Percentiles rank a stretch among this genome's conserved stretches.
phyloP scores from a whole-genome alignment of 2,888 invertebrate species.

The Erannis defoliaria region DNA sequence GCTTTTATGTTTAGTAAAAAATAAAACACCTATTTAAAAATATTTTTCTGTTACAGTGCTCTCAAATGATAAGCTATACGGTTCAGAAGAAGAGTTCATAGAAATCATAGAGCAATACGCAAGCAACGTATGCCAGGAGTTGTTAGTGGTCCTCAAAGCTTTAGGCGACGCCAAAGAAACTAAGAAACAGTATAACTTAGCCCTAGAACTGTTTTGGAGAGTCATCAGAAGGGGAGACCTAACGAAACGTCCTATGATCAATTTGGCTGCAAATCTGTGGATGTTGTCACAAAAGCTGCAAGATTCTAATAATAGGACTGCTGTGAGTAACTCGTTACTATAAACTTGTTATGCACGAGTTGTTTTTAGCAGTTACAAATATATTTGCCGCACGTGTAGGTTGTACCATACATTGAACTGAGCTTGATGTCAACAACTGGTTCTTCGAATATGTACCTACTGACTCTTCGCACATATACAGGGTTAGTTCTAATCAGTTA shows the following conservation, averaged over 20 bases:
- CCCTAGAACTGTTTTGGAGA: slow-evolving; percentile 91
- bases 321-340: slow-evolving; percentile 57
- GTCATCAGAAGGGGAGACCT: slow-evolving; percentile 89
- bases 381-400: too few species aligned
- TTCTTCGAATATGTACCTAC: too few species aligned
- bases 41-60: slow-evolving; percentile 87
- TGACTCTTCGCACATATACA: too few species aligned
- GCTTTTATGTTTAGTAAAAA: slow-evolving; percentile 4
- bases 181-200: slow-evolving; percentile 90
- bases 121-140: slow-evolving; percentile 91
- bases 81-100: slow-evolving; percentile 95
- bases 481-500: too few species aligned
- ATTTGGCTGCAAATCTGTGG: slow-evolving; percentile 94
- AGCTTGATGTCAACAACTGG: too few species aligned
- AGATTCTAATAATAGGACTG: slow-evolving; percentile 67
- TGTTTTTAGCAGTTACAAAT: too few species aligned
- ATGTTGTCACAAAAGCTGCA: slow-evolving; percentile 89
- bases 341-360: neutral
- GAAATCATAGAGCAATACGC: slow-evolving; percentile 92
- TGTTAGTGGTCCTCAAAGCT: slow-evolving; percentile 89
- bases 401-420: too few species aligned
- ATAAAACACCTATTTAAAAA: neutral
- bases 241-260: slow-evolving; percentile 86
- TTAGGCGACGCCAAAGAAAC: slow-evolving; percentile 89
- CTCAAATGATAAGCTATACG: slow-evolving; percentile 97